Percentiles rank a stretch among this genome's conserved stretches.
These are phyloP conservation scores for Oasisia sp. DNA, from an alignment of 2,888 invertebrate species.

Conservation along the genomic window DNA sequence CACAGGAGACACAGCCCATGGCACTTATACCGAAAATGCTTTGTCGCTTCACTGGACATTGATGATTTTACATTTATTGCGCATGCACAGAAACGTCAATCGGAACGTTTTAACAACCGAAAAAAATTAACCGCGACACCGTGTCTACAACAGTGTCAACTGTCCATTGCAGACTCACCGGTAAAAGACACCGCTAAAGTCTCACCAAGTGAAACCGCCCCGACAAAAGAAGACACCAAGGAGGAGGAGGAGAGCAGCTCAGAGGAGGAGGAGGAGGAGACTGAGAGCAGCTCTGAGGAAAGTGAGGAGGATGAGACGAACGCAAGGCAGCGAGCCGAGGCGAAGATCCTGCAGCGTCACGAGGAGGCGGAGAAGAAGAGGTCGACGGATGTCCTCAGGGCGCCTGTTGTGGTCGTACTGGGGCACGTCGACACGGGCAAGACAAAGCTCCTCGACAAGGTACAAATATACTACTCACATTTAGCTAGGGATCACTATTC, in stretches of 20 bases:
- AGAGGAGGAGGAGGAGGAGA: constrained; percentile 56
- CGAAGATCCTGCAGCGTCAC: constrained; percentile 68
- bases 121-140: no score
- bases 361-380: constrained; percentile 78
- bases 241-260: constrained; percentile 29
- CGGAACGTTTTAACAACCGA: no score
- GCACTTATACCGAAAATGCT: no score
- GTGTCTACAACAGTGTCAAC: background rate
- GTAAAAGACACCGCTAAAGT: background rate
- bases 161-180: background rate
- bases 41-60: no score
- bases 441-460: constrained; percentile 97
- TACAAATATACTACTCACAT: no score
- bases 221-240: constrained; percentile 41
- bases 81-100: no score
- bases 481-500: no score
- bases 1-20: no score
- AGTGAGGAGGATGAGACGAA: constrained; percentile 54
- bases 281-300: constrained; percentile 69
- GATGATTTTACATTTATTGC: no score
- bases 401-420: constrained; percentile 97
- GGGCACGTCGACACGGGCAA: constrained; percentile 99
- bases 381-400: constrained; percentile 79
- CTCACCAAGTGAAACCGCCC: constrained; percentile 31
- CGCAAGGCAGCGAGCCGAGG: constrained; percentile 63